Base-by-base conservation (phyloP, 2,797 vertebrate species). In the Enteromius treurensis region DNA sequence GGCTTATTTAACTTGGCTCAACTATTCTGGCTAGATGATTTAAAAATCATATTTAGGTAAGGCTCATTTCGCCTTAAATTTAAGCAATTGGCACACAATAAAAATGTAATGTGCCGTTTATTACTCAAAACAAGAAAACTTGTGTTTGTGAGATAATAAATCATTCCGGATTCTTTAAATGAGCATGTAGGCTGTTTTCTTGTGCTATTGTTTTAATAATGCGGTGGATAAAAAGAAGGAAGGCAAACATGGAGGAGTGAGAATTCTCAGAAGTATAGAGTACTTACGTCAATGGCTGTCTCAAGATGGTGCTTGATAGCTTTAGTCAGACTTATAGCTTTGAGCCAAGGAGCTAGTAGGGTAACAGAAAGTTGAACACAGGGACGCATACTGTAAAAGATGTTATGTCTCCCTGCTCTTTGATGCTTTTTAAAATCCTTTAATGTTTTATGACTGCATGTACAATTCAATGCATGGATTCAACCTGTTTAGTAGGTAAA, bases 1-100 rank as follows among this genome's bases (percentile, higher is more conserved):
- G 81, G 60, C 32, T 80, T 86, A 68, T 86, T 80, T 86, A 29
- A 80, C 82, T 83, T 86, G 81, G 81, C 77, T 83, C 47, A n/a
- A 65, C 32, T 76, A 14, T 71, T 62, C 3, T 64, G 45, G 4
- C 67, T 67, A 40, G 45, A 76, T 76, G 62, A 51, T 37, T 78
- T 73, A 45, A 76, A 49, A 70, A 42, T 75, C 21, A 64, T 80
- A 85, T 88, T 86, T 82, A 62, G 8, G 42, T 86, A 86, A 86
- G 85, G 85, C 80, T 80, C 77, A 47, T 80, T 29, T 77, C 3
- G 26, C 37, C 34, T 68, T 62, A 51, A 9, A 80, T 64, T 77
- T 45, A 60, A 62, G 65, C 76, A 80, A 69, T 68, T 49, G 65
- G 85, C 82, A 74, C 17, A 3, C 29, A 83, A 83, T 85, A 47